Conservation (phyloP, 2,888 invertebrate genomes). For the Amphipyra tragopoginis region DNA sequence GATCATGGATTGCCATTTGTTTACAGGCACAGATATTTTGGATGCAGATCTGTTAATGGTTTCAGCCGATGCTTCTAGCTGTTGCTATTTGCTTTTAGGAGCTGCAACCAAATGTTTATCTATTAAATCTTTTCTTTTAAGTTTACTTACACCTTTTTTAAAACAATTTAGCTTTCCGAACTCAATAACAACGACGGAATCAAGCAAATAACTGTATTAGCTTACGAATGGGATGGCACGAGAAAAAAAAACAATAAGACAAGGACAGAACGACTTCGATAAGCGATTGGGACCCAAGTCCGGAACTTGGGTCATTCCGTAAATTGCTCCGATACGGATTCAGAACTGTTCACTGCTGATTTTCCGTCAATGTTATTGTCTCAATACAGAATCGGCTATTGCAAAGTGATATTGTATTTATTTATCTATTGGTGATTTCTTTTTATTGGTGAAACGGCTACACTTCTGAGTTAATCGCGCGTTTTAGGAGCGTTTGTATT, state of each 20-base stretch:
- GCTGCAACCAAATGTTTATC: too few species aligned
- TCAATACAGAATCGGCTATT: slow-evolving; percentile 34
- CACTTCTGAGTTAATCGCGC: slow-evolving; percentile 13
- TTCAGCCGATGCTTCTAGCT: too few species aligned
- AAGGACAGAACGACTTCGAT: slow-evolving; percentile 39
- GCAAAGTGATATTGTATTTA: slow-evolving; percentile 47
- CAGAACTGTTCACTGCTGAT: slow-evolving; percentile 26
- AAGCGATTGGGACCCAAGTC: slow-evolving; percentile 35
- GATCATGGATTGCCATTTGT: too few species aligned
- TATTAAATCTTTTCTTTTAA: too few species aligned
- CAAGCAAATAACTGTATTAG: slow-evolving; percentile 15
- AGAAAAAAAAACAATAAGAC: slow-evolving; percentile 38
- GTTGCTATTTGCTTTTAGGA: too few species aligned
- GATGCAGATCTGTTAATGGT: too few species aligned
- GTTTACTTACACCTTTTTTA: too few species aligned
- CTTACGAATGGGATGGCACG: slow-evolving; percentile 14
- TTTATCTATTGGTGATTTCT: slow-evolving; percentile 36
- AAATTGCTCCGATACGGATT: slow-evolving; percentile 32
- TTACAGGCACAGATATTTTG: too few species aligned
- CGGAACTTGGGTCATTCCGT: slow-evolving; percentile 41
- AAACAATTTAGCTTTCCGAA: too few species aligned
- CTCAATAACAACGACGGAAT: background rate
- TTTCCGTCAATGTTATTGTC: slow-evolving; percentile 40
- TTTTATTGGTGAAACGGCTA: slow-evolving; percentile 27
- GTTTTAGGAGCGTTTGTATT: slow-evolving; percentile 1